phyloP scores from a whole-genome alignment of 1,140 invertebrate species.

The Melanaphis sacchari region DNA sequence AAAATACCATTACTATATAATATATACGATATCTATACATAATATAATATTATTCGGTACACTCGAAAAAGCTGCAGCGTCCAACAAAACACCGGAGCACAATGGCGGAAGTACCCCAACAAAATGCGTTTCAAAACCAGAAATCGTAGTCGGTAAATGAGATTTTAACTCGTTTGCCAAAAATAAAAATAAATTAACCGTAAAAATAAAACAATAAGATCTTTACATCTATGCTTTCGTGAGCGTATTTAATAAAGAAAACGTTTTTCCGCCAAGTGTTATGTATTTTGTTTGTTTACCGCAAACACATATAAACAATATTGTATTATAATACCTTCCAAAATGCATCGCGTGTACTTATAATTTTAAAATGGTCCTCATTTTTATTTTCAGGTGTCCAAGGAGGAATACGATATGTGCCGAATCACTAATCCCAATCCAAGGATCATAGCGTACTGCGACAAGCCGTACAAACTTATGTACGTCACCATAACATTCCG shows the following conservation, averaged over 20 bases:
- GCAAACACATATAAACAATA: neutral
- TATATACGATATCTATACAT: neutral
- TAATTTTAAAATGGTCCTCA: neutral
- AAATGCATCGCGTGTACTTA: neutral
- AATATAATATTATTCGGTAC: neutral
- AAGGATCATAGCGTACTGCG: slow-evolving; percentile 91
- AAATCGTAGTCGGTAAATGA: neutral
- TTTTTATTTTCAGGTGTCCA: slow-evolving; percentile 72
- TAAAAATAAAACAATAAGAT: neutral
- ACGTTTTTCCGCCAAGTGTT: neutral
- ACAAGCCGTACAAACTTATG: slow-evolving; percentile 92
- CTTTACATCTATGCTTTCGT: neutral
- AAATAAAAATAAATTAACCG: neutral
- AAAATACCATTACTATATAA: neutral
- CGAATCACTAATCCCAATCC: slow-evolving; percentile 93
- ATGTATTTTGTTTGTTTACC: neutral
- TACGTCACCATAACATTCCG: slow-evolving; percentile 97
- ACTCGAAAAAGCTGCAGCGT: neutral
- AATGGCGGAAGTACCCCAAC: neutral
- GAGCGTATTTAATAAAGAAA: neutral
- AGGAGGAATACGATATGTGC: slow-evolving; percentile 95
- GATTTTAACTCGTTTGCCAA: slow-evolving; percentile 37
- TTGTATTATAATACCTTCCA: neutral
- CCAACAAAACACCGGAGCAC: neutral
- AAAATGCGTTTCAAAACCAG: slow-evolving; percentile 10